Evolutionary conservation across 1,140 invertebrate genomes (phyloP), one percentile per base, ranked within the genome.

Genomic region (Gerris buenoi): DNA sequence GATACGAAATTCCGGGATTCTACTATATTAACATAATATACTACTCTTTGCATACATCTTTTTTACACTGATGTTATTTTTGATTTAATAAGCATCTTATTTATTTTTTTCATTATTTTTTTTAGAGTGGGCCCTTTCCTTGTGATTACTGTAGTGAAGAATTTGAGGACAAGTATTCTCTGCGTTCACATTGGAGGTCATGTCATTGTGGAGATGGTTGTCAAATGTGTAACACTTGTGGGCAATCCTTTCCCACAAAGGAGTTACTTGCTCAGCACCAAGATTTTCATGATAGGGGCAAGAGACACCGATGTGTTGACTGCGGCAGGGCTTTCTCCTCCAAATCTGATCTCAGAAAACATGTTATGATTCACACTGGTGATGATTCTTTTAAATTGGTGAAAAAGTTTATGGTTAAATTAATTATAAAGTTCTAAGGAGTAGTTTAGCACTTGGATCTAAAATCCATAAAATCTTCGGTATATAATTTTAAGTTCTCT

Each of bases 221-320:
- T 2, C 77, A 81, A 65, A 74, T 77, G 33, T 84, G 82, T 73
- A 76, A 79, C 27, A 76, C 81, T 59, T 87, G 83, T 63, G 79
- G 79, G 15, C 79, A 80, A 66, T 75, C 78, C 1, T 84, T 82
- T 70, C 70, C 75, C 1, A 77, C 79, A 10, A 76, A 77, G 58
- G 78, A 82, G 57, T 73, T 80, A 18, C 72, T 81, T 60, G 72
- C 79, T 13, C 76, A 80, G 26, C 84, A 86, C 68, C 79, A 83
- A 72, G 79, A 77, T 33, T 75, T 75, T 18, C 82, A 84, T 63
- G 81, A 80, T 1, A 80, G 84, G 1, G 84, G 86, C 74, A 77
- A 83, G 56, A 85, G 85, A 1, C 81, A 76, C 64, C 68, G 69
- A 2, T 82, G 81, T 65, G 2, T 13, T 14, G 65, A 63, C 2